These are phyloP conservation scores for Plestiodon gilberti DNA, from an alignment of 2,113 vertebrate species.

Conservation along the genomic window DNA sequence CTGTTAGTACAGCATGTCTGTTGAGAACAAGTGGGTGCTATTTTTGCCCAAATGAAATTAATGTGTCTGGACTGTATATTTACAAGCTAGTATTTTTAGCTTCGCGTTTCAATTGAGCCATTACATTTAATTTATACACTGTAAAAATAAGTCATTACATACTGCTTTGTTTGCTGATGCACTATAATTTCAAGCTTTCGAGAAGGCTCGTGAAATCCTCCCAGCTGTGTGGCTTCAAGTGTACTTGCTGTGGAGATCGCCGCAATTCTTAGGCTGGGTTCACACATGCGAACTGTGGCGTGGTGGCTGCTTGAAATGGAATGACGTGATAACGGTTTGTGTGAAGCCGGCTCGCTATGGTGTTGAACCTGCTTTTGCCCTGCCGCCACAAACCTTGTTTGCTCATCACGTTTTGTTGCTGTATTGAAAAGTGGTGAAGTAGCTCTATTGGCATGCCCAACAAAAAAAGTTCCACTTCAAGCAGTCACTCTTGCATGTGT, in stretches of 20 bases:
- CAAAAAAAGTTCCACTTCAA: neutral
- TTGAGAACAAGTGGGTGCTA: constrained; percentile 8
- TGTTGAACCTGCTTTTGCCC: neutral
- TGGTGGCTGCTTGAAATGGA: neutral
- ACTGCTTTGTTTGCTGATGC: constrained; percentile 25
- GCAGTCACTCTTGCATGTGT: neutral
- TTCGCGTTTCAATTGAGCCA: neutral
- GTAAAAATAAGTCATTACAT: neutral
- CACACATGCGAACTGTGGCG: neutral
- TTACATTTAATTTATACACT: neutral
- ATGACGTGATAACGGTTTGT: neutral
- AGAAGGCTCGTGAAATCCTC: constrained; percentile 27
- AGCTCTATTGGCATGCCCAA: neutral
- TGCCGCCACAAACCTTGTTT: neutral
- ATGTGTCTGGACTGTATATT: neutral
- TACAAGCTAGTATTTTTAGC: constrained; percentile 23
- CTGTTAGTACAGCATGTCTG: neutral
- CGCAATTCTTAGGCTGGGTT: neutral
- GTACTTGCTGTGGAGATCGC: neutral
- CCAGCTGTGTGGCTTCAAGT: constrained; percentile 21
- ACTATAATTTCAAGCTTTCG: constrained; percentile 2
- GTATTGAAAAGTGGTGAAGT: neutral
- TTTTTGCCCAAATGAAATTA: constrained; percentile 17
- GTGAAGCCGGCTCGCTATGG: neutral
- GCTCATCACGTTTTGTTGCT: neutral